Evolutionary conservation across 2,797 vertebrate genomes (phyloP).

Genomic region (Galaxias olidus): DNA sequence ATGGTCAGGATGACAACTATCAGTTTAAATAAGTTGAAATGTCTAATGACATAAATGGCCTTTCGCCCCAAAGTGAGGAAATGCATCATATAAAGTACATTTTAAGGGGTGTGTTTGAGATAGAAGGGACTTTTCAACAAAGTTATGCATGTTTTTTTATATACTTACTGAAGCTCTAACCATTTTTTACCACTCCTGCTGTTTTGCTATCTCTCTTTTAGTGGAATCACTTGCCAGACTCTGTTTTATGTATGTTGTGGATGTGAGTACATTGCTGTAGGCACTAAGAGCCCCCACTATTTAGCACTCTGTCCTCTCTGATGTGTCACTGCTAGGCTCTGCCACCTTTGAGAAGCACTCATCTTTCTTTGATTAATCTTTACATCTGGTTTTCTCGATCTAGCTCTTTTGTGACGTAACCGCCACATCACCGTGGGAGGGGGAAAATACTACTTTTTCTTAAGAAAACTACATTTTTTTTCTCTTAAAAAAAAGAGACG

Average conservation of each 20-base stretch:
- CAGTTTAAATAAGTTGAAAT: constrained; percentile 8
- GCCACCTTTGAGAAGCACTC: constrained; percentile 90
- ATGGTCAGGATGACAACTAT: constrained; percentile 28
- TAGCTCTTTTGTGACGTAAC: constrained; percentile 66
- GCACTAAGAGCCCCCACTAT: constrained; percentile 87
- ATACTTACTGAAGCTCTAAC: constrained; percentile 88
- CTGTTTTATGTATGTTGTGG: constrained; percentile 96
- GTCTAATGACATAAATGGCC: constrained; percentile 6
- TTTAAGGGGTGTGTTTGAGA: constrained; percentile 43
- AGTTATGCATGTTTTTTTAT: constrained; percentile 83
- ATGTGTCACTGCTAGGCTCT: constrained; percentile 90
- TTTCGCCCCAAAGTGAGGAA: no score
- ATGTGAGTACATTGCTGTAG: constrained; percentile 97
- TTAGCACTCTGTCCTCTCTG: constrained; percentile 94
- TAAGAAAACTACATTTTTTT: constrained; percentile 18
- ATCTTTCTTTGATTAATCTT: constrained; percentile 54
- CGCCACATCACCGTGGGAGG: constrained; percentile 64
- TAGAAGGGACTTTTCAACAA: constrained; percentile 66
- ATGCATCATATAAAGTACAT: background rate
- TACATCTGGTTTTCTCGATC: constrained; percentile 39
- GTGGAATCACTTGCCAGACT: constrained; percentile 96
- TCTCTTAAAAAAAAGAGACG: constrained; percentile 70
- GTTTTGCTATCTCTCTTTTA: constrained; percentile 95
- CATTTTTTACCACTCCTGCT: constrained; percentile 86
- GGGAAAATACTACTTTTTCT: constrained; percentile 51